Evolutionary conservation across 2,797 vertebrate species (phyloP), one percentile per base, ranked within the genome.

Genomic region (Chelon auratus): DNA sequence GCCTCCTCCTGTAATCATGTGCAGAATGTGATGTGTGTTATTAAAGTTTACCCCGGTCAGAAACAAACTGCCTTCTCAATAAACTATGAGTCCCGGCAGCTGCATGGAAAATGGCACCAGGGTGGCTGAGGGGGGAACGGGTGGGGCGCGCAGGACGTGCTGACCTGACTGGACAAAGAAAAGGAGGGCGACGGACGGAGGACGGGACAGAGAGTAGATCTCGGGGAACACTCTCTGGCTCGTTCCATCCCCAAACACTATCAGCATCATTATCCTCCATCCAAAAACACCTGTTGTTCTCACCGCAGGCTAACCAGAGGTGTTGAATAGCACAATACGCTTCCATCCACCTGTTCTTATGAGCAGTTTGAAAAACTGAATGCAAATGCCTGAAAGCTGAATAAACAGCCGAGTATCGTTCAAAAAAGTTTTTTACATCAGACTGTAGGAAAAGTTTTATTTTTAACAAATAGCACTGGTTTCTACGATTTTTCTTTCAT

Each of bases 11-110:
- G 3, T 8, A 12, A 1, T 10, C 13, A 22, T 15, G 51, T 30
- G 51, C 12, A 14, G 11, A 24, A 22, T 22, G 1, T 1, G 1
- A 26, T 64, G 50, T 73, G 50, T 59, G 45, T 40, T 61, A 59
- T 48, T 54, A 55, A 74, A 67, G 62, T 70, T 70, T 50, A 64
- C 45, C 0, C 14, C 1, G 33, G 15, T 71, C 52, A 42, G 71
- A 60, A 78, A 58, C 59, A 69, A 74, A 65, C 55, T 50, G 66
- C 43, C 24, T 81, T 77, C 65, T 74, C 56, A 55, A 75, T 72
- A 85, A 78, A 81, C 65, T 78, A 62, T 51, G 56, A 77, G 55
- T 30, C 30, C 14, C 33, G 26, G 33, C 18, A 5, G 67, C 72
- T 20, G 71, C 54, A 57, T 51, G 71, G 73, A 24, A 66, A 66